A percentile compares a stretch with the other conserved stretches of the same genome.
phyloP scores from a whole-genome alignment of 2,797 vertebrate genomes.

The Glyptemys insculpta region DNA sequence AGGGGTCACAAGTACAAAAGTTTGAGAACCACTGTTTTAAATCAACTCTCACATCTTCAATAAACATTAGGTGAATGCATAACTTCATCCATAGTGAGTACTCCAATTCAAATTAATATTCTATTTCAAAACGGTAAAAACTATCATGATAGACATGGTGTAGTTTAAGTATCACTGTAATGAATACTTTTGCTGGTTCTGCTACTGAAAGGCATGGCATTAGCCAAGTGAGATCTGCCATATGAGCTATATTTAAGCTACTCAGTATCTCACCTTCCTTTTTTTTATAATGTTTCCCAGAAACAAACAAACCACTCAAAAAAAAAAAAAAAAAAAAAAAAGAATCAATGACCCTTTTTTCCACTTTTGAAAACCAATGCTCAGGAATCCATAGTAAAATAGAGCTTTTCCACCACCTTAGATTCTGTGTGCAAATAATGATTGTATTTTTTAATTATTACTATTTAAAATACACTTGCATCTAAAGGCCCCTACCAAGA shows the following conservation, averaged over 20 bases:
- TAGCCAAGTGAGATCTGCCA: not conserved
- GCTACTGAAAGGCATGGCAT: not conserved
- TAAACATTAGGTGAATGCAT: not conserved
- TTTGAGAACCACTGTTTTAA: not conserved
- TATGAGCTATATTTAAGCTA: too few relatives aligned
- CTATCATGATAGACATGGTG: too few relatives aligned
- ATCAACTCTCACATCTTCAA: not conserved
- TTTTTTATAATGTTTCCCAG: not conserved
- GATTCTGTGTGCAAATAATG: not conserved
- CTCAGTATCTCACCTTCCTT: not conserved
- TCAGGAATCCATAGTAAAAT: not conserved
- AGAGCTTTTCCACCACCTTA: not conserved
- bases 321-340: not conserved
- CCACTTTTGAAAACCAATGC: not conserved
- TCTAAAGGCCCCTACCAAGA: too few relatives aligned
- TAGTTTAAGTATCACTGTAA: not conserved
- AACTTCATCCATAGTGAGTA: not conserved
- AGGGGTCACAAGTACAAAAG: too few relatives aligned
- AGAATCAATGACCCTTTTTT: not conserved
- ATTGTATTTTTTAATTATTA: not conserved
- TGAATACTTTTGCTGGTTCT: not conserved
- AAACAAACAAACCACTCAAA: not conserved
- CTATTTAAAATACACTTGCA: too few relatives aligned
- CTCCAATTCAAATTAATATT: not conserved
- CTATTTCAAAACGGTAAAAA: not conserved